Base-by-base conservation (phyloP, 2,888 invertebrate species). In the Scelioninae gen. 2 region DNA sequence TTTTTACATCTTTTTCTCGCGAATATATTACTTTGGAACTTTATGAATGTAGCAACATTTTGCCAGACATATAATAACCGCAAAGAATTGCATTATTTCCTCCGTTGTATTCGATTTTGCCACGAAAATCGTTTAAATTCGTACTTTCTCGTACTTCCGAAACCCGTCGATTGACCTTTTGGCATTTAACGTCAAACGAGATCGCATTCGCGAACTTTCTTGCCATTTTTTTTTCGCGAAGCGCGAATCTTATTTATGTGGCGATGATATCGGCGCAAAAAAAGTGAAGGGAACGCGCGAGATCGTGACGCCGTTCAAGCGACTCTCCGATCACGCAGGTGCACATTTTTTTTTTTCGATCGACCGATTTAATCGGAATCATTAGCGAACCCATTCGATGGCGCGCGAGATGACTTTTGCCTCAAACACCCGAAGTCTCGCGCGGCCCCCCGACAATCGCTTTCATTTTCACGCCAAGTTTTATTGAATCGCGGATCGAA, bases 331-430 rank as follows among this genome's bases (percentile, higher is more conserved):
- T 69, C 64, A 41, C 48, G 64, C 74, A 74, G 70, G 74, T 74
- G 69, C 65, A 68, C 53, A 57, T 68, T 71, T 72, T 69, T 37
- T 11, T 11, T 11, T 35, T 35, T 11, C 10, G 35, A 65, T 55
- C 48, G 25, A 58, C 48, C 41, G 71, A 76, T 74, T 73, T 73
- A 73, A 77, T 75, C 75, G 39, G 64, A 45, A 67, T 67, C 75
- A 77, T 76, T 75, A 67, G 76, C 73, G 60, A 68, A 74, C 70
- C n/a, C 61, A 19, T 64, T 74, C 60, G 71, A 72, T 72, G 50
- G 35, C 43, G 50, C 16, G n/a, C 18, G 4, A 25, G 58, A 33
- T 52, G 55, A 55, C 52, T 63, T 43, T 50, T 43, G 52, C 22
- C 19, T 37, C n/a, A 46, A 61, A 61, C 31, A 16, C 18, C 9